phyloP scores from a whole-genome alignment of 2,888 invertebrate species.

The Hypolimnas misippus region DNA sequence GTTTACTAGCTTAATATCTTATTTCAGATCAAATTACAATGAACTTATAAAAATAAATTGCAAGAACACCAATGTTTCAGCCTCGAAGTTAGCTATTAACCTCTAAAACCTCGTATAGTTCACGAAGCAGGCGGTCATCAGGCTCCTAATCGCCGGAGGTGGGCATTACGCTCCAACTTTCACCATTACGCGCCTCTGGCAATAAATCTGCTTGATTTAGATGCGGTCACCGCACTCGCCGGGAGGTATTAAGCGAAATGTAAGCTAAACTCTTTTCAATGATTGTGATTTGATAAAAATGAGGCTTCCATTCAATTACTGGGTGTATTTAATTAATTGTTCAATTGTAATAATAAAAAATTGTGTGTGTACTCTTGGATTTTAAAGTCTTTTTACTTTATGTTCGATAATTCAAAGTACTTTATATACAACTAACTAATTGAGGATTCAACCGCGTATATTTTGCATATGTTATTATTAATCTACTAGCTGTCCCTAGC shows the following conservation, averaged over 20 bases:
- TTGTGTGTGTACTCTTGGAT: too few relatives aligned
- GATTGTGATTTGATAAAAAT: not conserved
- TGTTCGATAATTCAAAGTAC: too few relatives aligned
- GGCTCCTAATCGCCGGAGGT: constrained; percentile 32
- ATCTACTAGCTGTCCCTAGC: too few relatives aligned
- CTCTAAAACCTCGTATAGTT: not conserved
- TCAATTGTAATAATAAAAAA: too few relatives aligned
- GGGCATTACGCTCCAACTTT: constrained; percentile 38
- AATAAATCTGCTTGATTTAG: constrained; percentile 39
- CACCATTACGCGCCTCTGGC: constrained; percentile 27
- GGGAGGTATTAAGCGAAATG: not conserved
- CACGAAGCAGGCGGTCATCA: constrained; percentile 25
- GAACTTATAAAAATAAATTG: not conserved
- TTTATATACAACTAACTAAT: too few relatives aligned
- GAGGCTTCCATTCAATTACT: too few relatives aligned
- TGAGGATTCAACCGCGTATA: too few relatives aligned
- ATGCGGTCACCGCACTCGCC: constrained; percentile 17
- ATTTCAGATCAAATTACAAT: too few relatives aligned
- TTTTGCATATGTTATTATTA: too few relatives aligned
- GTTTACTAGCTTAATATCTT: too few relatives aligned
- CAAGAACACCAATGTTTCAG: not conserved
- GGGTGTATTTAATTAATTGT: too few relatives aligned
- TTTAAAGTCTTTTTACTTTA: too few relatives aligned
- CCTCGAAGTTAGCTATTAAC: not conserved
- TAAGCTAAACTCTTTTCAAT: not conserved